Evolutionary conservation across 1,140 invertebrate genomes (phyloP).

Genomic region (Goniozus legneri): DNA sequence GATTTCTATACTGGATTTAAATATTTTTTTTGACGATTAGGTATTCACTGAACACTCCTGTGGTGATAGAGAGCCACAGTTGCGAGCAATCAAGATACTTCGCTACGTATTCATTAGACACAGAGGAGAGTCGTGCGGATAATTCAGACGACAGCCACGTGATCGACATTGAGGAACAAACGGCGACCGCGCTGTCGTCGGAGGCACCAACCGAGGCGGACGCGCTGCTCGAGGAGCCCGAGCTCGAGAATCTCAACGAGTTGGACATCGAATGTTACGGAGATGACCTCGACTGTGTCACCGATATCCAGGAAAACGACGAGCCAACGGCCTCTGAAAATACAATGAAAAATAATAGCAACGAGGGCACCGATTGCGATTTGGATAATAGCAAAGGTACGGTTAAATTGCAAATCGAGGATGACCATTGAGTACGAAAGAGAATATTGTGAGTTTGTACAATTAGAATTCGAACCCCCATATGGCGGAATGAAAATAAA

Average conservation of each 20-base stretch:
- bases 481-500: no score
- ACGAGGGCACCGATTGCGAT: not conserved
- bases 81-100: constrained; percentile 48
- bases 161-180: constrained; percentile 34
- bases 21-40: no score
- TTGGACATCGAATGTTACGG: constrained; percentile 20
- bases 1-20: no score
- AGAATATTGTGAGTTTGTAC: no score
- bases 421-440: no score
- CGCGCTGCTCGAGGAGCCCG: constrained; percentile 43
- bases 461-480: no score
- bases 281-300: constrained; percentile 15
- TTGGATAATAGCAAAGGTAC: constrained; percentile 3
- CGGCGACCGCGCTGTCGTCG: constrained; percentile 12
- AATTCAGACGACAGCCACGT: constrained; percentile 37
- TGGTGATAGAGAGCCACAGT: constrained; percentile 25
- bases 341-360: no score
- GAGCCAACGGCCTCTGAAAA: no score
- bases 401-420: constrained; percentile 13
- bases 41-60: constrained; percentile 44
- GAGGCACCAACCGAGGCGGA: constrained; percentile 34
- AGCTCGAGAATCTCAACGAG: constrained; percentile 42
- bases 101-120: constrained; percentile 33
- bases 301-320: no score
- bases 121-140: constrained; percentile 33